phyloP scores from a whole-genome alignment of 1,140 invertebrate species.

The Uloborus diversus region DNA sequence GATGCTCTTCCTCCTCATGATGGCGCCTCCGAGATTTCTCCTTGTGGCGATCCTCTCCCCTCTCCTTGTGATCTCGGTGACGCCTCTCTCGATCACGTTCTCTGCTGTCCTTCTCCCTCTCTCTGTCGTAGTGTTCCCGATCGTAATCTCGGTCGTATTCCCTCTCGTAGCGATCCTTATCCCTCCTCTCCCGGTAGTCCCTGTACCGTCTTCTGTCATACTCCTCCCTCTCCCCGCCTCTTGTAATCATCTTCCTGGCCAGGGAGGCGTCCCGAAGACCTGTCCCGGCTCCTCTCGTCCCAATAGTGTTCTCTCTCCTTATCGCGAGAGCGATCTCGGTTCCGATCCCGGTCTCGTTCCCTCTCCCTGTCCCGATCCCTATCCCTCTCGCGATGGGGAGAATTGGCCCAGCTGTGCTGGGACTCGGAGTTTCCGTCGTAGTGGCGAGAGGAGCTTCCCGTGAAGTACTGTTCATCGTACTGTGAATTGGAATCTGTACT shows the following conservation, averaged over 20 bases:
- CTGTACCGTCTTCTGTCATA: conserved; percentile 46
- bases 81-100: conserved; percentile 60
- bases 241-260: conserved; percentile 50
- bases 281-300: conserved; percentile 28
- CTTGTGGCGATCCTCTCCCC: conserved; percentile 53
- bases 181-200: conserved; percentile 26
- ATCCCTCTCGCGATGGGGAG: conserved; percentile 42
- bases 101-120: conserved; percentile 52
- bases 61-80: conserved; percentile 58
- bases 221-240: conserved; percentile 48
- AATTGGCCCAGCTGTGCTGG: conserved; percentile 54
- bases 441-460: conserved; percentile 5
- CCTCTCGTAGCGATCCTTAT: conserved; percentile 44
- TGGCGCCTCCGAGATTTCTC: conserved; percentile 39
- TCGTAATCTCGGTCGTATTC: conserved; percentile 57
- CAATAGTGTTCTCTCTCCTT: conserved; percentile 42
- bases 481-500: conserved; percentile 28
- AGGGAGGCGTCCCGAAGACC: conserved; percentile 16
- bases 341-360: conserved; percentile 6
- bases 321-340: conserved; percentile 23
- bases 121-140: conserved; percentile 57
- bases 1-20: conserved; percentile 55
- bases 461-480: conserved; percentile 47
- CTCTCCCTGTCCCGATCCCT: conserved; percentile 45
- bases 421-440: conserved; percentile 38